Conservation (phyloP, 2,113 vertebrate genomes). For the Aegotheles bennettii region DNA sequence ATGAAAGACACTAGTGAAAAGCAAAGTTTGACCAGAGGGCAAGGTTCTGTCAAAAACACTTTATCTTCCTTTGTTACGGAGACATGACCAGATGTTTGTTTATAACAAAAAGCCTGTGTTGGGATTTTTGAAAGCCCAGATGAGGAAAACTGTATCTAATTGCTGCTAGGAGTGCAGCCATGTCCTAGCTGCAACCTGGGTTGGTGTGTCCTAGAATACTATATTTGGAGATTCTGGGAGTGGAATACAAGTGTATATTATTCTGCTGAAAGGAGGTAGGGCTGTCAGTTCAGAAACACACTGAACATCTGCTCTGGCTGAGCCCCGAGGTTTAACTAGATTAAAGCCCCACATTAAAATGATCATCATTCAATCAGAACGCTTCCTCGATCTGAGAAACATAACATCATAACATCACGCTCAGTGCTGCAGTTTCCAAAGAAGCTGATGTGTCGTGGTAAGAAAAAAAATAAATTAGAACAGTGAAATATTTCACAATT, state of each 20-base stretch:
- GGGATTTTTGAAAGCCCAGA: constrained; percentile 30
- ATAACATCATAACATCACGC: not conserved
- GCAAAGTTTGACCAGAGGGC: constrained; percentile 30
- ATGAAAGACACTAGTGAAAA: constrained; percentile 39
- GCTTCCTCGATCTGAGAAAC: constrained; percentile 16
- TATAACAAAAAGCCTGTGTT: not conserved
- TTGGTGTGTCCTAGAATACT: not conserved
- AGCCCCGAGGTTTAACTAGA: constrained; percentile 25
- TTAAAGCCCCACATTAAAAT: constrained; percentile 33
- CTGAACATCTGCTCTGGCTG: constrained; percentile 45
- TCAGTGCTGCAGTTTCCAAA: not conserved
- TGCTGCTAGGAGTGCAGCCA: not conserved
- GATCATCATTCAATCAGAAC: constrained; percentile 52
- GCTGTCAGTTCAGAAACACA: constrained; percentile 13
- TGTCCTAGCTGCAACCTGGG: not conserved
- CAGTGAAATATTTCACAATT: not conserved
- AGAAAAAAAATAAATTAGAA: not conserved
- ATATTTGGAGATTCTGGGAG: not conserved
- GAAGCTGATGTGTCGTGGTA: not conserved
- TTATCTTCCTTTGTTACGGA: constrained; percentile 54
- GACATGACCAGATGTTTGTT: constrained; percentile 45
- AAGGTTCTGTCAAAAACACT: constrained; percentile 51
- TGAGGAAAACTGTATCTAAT: constrained; percentile 48
- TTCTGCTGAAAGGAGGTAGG: constrained; percentile 17
- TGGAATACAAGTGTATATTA: not conserved